Conservation (phyloP, 1,140 invertebrate species). For the Caerostris darwini region DNA sequence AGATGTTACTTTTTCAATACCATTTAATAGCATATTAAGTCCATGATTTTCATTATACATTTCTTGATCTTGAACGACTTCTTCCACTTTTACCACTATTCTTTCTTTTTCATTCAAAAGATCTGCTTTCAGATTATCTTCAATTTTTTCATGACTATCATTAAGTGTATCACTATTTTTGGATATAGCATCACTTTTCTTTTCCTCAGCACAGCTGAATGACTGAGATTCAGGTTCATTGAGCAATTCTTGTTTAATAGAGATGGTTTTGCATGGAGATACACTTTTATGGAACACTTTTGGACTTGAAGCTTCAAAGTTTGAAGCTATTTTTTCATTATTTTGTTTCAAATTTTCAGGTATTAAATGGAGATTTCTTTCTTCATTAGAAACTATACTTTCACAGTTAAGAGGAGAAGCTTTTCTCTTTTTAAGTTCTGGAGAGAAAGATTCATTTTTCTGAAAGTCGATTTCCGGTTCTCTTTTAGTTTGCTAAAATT, state of each 20-base stretch:
- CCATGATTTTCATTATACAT: constrained; percentile 56
- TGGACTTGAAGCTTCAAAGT: background rate
- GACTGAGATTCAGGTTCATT: background rate
- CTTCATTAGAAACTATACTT: background rate
- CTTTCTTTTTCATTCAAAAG: background rate
- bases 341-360: background rate
- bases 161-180: background rate
- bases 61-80: background rate
- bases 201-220: background rate
- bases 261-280: background rate
- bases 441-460: background rate
- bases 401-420: background rate
- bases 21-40: constrained; percentile 47
- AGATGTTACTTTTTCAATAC: constrained; percentile 67
- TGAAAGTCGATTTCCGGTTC: background rate
- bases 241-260: constrained; percentile 37
- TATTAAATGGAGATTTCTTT: background rate
- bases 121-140: background rate
- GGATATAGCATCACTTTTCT: background rate
- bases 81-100: background rate
- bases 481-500: background rate
- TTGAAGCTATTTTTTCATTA: background rate
- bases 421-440: background rate
- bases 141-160: background rate
- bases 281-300: background rate